Conservation (phyloP, 2,113 vertebrate species). For the Agapornis roseicollis region DNA sequence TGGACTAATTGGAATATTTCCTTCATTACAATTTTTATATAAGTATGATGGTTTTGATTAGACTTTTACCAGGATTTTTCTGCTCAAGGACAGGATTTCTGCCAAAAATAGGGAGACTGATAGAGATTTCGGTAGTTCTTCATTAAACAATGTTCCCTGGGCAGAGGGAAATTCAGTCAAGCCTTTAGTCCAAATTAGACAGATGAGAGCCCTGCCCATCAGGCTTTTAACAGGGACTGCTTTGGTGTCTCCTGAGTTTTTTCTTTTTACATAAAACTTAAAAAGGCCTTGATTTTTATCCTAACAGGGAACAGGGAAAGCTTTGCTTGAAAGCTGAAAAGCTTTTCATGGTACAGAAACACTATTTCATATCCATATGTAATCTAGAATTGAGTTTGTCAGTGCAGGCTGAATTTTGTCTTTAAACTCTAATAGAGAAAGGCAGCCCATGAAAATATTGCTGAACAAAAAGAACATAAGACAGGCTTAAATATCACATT, state of each 20-base stretch:
- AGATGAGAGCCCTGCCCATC: not conserved
- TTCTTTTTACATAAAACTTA: not conserved
- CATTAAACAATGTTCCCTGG: not conserved
- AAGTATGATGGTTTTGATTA: not conserved
- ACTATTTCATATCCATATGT: not conserved
- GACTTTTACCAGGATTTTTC: not conserved
- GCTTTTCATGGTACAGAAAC: slow-evolving; percentile 6
- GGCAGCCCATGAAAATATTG: not conserved
- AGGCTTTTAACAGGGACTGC: not conserved
- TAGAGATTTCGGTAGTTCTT: not conserved
- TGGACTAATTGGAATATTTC: not conserved
- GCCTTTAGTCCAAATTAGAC: not conserved
- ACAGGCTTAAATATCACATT: not conserved
- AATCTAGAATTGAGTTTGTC: slow-evolving; percentile 39
- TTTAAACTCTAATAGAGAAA: slow-evolving; percentile 46
- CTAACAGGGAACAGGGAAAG: not conserved
- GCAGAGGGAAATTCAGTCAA: not conserved
- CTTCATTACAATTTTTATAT: not conserved
- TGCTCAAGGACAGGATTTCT: not conserved
- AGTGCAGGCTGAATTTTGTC: not conserved
- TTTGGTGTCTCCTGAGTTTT: not conserved
- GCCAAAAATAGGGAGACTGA: not conserved
- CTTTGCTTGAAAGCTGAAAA: slow-evolving; percentile 13
- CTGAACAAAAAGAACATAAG: not conserved
- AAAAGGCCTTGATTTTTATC: not conserved